Base-by-base conservation (phyloP, 1,140 invertebrate genomes). In the Chelonus insularis region DNA sequence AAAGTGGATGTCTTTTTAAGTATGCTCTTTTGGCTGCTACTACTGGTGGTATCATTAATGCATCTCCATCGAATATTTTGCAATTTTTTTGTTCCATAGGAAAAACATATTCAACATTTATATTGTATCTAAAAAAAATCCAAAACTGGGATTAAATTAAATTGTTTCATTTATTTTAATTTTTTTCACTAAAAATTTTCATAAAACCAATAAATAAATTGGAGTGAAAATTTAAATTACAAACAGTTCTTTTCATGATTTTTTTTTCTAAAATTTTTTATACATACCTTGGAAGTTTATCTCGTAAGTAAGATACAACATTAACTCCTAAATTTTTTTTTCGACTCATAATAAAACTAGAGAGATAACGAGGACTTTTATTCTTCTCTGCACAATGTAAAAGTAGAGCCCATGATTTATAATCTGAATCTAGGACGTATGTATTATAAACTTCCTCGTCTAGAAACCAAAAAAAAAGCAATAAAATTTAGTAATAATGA, bases 381-480 rank as follows among this genome's bases (percentile, higher is more conserved):
- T 85, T 86, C 78, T 93, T 91, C 71, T 93, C 91, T 2, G 91
- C 91, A 66, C 92, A 94, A 71, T 94, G 92, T 70, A 94, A 85
- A 8, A 94, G 78, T 29, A 94, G 78, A 1, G 89, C 86, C 91
- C 91, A 94, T 1, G 86, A 87, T 51, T 85, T 85, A 72, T 92
- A 92, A 74, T 93, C 91, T 0, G 91, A 90, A 72, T 94, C 92
- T 65, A 94, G 70, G 0, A 94, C 87, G 69, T 91, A 93, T 0
- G 92, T 94, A 67, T 94, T 93, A 77, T 94, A 94, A 57, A 93
- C 84, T n/a, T 91, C 91, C 81, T 93, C 91, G 78, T 93, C 91
- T 94, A 51, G 76, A 65, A 56, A 71, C 59, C 11, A 57, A 47
- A 56, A 51, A 63, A 65, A 21, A 62, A 69, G 52, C 11, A 56